Conservation (phyloP, 2,113 vertebrate species). For the Probosciger aterrimus region DNA sequence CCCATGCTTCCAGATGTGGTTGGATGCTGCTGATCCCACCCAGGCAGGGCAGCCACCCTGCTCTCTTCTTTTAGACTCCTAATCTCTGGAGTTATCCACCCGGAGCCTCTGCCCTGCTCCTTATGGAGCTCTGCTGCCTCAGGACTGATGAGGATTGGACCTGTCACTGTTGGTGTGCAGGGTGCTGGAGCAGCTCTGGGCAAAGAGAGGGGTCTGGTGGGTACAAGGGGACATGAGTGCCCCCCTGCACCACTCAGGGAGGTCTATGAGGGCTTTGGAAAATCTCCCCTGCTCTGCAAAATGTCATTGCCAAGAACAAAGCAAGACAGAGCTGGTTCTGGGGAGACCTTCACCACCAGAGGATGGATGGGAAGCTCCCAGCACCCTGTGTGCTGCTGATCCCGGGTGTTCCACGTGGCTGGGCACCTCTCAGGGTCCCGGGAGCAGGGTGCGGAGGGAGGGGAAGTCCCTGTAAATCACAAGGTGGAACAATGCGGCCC, state of each 20-base stretch:
- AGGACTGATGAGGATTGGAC: background rate
- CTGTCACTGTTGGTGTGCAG: background rate
- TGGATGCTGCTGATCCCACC: background rate
- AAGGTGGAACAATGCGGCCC: background rate
- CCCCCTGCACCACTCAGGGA: background rate
- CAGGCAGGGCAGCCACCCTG: too few relatives aligned
- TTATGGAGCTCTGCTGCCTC: fast-evolving
- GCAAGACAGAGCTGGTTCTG: background rate
- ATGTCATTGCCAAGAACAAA: background rate
- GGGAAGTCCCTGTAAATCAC: background rate
- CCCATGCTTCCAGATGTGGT: background rate
- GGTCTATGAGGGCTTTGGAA: background rate
- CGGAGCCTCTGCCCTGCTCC: background rate
- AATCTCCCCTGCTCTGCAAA: background rate
- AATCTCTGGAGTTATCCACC: background rate
- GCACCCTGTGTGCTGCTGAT: background rate
- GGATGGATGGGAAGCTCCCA: background rate
- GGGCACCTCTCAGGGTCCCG: background rate
- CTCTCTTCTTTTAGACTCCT: background rate
- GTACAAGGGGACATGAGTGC: background rate
- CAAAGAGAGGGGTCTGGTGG: background rate
- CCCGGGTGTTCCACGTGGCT: fast-evolving
- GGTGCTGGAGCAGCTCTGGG: background rate
- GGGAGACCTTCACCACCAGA: background rate
- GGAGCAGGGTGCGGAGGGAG: background rate